Evolutionary conservation across 2,888 invertebrate genomes (phyloP).

Genomic region (Geophilus truncorum): DNA sequence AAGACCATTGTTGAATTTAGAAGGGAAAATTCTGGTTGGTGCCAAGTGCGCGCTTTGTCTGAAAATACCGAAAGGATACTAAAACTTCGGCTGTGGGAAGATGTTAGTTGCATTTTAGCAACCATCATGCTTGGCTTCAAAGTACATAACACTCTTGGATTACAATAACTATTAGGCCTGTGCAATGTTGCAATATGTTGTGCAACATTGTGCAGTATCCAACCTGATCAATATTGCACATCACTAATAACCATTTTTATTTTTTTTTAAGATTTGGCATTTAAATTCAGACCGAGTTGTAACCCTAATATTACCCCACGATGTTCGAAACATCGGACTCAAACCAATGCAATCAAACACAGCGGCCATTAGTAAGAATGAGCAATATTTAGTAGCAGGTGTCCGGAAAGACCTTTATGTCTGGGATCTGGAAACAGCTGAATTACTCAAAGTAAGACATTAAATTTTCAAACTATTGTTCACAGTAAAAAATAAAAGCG

Average conservation of each 20-base stretch:
- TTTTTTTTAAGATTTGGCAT: conserved; percentile 46
- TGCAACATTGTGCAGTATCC: no score
- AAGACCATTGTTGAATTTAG: not conserved
- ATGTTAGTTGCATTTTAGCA: conserved; percentile 74
- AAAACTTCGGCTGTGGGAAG: conserved; percentile 75
- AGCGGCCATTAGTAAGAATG: conserved; percentile 82
- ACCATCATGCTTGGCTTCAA: conserved; percentile 42
- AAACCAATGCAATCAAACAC: conserved; percentile 86
- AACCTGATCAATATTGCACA: no score
- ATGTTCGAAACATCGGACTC: conserved; percentile 87
- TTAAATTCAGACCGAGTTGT: conserved; percentile 44
- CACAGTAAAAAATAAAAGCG: no score
- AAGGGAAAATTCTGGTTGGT: conserved; percentile 35
- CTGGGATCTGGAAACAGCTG: conserved; percentile 76
- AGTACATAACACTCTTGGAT: not conserved
- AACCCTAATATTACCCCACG: conserved; percentile 49
- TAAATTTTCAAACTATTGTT: no score
- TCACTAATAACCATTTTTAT: no score
- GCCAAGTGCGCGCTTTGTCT: conserved; percentile 43
- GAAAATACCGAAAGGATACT: conserved; percentile 62
- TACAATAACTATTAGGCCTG: no score
- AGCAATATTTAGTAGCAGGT: conserved; percentile 89
- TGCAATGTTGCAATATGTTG: no score
- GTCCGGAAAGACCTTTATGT: conserved; percentile 92
- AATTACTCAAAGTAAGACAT: conserved; percentile 63